Percentiles rank a stretch among this genome's conserved stretches.
phyloP scores from a whole-genome alignment of 2,113 vertebrate species.

The Datnioides undecimradiatus region DNA sequence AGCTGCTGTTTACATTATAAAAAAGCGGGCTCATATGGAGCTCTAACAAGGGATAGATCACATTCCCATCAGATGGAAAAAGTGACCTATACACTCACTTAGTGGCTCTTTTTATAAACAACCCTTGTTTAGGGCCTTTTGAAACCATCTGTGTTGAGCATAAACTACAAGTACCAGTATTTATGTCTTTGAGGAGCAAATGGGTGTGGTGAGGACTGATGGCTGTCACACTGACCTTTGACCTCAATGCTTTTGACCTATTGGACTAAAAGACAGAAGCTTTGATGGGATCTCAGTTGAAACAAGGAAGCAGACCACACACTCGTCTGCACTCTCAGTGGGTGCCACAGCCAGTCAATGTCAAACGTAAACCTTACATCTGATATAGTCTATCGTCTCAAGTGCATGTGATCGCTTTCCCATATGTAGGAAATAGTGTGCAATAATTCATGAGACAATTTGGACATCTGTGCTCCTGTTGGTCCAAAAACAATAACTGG shows the following conservation, averaged over 20 bases:
- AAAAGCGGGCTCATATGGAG: slow-evolving; percentile 14
- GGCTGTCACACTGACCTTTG: slow-evolving; percentile 49
- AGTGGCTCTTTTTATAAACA: slow-evolving; percentile 33
- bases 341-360: background rate
- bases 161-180: slow-evolving; percentile 2
- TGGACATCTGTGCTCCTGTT: background rate
- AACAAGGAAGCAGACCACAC: slow-evolving; percentile 16
- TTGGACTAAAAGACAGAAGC: slow-evolving; percentile 26
- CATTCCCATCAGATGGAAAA: slow-evolving; percentile 33
- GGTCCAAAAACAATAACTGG: slow-evolving; percentile 38
- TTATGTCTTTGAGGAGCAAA: slow-evolving; percentile 31
- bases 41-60: slow-evolving; percentile 12
- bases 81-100: slow-evolving; percentile 7
- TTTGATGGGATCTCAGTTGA: slow-evolving; percentile 9
- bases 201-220: slow-evolving; percentile 37
- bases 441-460: slow-evolving; percentile 15
- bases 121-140: slow-evolving; percentile 27
- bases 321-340: background rate
- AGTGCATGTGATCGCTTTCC: slow-evolving; percentile 14
- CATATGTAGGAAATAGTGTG: slow-evolving; percentile 18
- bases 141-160: slow-evolving; percentile 25
- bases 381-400: background rate
- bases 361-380: background rate
- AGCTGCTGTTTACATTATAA: slow-evolving; percentile 55
- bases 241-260: slow-evolving; percentile 31